Evolutionary conservation across 2,113 vertebrate species (phyloP).

Genomic region (Cebus imitator): DNA sequence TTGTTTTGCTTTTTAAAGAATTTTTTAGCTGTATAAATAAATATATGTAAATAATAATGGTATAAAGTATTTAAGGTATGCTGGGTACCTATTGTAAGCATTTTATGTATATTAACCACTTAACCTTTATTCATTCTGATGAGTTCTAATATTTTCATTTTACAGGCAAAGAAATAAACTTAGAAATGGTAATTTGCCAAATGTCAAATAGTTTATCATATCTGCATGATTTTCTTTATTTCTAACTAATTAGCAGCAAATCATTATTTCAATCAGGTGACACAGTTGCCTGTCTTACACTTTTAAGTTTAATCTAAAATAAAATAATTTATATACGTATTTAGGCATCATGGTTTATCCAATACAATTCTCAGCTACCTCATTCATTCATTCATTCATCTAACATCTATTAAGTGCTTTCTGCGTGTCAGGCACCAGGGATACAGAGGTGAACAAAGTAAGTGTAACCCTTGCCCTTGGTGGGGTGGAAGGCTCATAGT

Average conservation of each 20-base stretch:
- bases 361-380: not conserved
- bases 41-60: too few relatives aligned
- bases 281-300: not conserved
- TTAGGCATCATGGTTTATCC: not conserved
- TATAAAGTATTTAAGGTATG: too few relatives aligned
- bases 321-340: not conserved
- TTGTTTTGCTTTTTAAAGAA: too few relatives aligned
- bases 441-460: not conserved
- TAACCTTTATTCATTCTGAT: too few relatives aligned
- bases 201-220: not conserved
- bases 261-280: conserved; percentile 9
- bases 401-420: not conserved
- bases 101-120: too few relatives aligned
- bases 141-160: too few relatives aligned
- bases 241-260: not conserved
- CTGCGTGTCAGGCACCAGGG: not conserved
- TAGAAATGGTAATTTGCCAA: not conserved
- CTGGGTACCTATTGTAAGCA: too few relatives aligned
- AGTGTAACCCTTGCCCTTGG: not conserved
- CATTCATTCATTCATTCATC: not conserved
- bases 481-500: not conserved
- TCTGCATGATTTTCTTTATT: conserved; percentile 9
- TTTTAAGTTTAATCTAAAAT: conserved; percentile 32
- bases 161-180: too few relatives aligned
- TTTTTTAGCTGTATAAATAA: too few relatives aligned